Percentiles rank a stretch among this genome's conserved stretches.
phyloP scores from a whole-genome alignment of 2,797 vertebrate species.

The Cottoperca gobio region DNA sequence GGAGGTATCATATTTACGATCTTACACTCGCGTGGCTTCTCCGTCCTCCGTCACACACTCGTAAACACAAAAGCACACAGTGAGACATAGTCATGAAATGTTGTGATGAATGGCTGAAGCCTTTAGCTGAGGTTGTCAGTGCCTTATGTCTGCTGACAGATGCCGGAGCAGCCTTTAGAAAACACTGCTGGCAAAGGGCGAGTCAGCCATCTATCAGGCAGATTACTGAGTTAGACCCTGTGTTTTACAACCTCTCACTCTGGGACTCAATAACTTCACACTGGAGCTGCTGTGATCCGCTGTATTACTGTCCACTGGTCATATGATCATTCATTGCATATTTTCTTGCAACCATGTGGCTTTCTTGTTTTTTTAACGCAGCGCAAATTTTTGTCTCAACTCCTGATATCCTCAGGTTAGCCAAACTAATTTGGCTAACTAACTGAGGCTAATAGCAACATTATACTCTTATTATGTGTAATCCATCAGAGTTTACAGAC shows the following conservation, averaged over 20 bases:
- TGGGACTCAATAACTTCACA: conserved; percentile 32
- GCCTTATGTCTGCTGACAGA: conserved; percentile 69
- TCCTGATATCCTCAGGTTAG: background rate
- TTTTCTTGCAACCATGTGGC: background rate
- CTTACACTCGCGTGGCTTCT: conserved; percentile 28
- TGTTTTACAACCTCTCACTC: conserved; percentile 52
- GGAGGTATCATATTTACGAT: conserved; percentile 47
- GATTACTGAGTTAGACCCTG: conserved; percentile 58
- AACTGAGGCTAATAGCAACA: background rate
- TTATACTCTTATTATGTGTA: background rate
- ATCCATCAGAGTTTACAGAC: background rate
- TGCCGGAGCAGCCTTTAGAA: conserved; percentile 67
- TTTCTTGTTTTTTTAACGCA: background rate
- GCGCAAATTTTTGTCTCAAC: background rate
- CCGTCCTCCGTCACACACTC: conserved; percentile 42
- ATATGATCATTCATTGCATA: background rate
- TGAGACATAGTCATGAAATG: conserved; percentile 57
- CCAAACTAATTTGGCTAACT: background rate
- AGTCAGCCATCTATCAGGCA: conserved; percentile 60
- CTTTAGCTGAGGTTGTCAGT: conserved; percentile 46
- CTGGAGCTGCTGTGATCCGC: conserved; percentile 3
- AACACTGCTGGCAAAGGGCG: conserved; percentile 55
- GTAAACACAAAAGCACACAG: conserved; percentile 42
- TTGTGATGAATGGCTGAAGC: conserved; percentile 63
- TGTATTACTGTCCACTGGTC: background rate